Conservation (phyloP, 1,140 invertebrate species). For the Drosophila mojavensis region DNA sequence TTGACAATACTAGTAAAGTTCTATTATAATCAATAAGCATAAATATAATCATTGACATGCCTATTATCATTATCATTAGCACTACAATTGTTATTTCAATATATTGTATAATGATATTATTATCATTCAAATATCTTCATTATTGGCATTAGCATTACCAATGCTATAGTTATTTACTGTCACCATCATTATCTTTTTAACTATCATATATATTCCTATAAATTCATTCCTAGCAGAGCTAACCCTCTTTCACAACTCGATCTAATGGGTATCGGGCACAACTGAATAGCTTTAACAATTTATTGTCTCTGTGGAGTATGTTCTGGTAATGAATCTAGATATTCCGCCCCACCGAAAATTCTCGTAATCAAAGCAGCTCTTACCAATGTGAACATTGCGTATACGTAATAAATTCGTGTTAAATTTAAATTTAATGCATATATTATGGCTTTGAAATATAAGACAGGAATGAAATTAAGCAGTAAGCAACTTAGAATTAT, state of each 20-base stretch:
- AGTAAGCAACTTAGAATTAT: constrained; percentile 4
- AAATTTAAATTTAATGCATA: constrained; percentile 10
- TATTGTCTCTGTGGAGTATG: constrained; percentile 3
- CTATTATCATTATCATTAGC: not conserved
- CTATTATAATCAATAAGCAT: too few species aligned
- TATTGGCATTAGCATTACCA: too few species aligned
- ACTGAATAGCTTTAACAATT: not conserved
- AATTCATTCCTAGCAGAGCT: not conserved
- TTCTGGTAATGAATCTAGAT: constrained; percentile 4
- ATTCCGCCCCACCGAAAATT: not conserved
- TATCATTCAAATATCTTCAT: too few species aligned
- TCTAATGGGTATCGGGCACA: not conserved
- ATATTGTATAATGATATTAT: too few species aligned
- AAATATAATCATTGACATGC: not conserved
- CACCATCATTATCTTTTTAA: too few species aligned
- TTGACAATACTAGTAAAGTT: too few species aligned
- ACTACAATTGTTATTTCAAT: not conserved
- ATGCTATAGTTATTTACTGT: too few species aligned
- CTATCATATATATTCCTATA: too few species aligned
- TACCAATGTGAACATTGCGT: constrained; percentile 24
- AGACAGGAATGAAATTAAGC: not conserved
- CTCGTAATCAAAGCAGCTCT: constrained; percentile 1
- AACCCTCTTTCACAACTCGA: too few species aligned
- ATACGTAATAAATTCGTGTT: constrained; percentile 30
- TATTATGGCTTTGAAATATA: not conserved